Evolutionary conservation across 2,797 vertebrate species (phyloP), one percentile per base, ranked within the genome.

Genomic region (Erpetoichthys calabaricus): DNA sequence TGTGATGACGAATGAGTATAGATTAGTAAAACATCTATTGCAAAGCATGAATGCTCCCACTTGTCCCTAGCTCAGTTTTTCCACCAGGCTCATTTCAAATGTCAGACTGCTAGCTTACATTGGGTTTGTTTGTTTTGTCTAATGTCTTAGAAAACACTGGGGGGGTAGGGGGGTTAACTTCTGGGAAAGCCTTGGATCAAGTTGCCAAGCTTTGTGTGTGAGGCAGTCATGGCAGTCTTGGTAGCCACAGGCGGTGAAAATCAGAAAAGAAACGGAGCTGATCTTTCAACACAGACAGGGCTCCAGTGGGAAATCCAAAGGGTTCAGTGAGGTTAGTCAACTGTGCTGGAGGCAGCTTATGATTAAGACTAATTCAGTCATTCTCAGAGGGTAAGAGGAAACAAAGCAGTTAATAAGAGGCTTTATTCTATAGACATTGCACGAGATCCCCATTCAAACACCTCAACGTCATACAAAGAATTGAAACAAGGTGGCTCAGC

Each of bases 91-190:
- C 25, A 25, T 25, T 25, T 25, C 25, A 25, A 25, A 25, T 25
- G 25, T 25, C 25, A 25, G 25, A 25, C 25, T 25, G 25, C 25
- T 25, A 25, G 25, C 25, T 25, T 25, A 25, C 25, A 25, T 25
- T 25, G 5, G 47, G 7, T 49, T 7, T 7, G n/a, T 49, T 49
- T 49, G n/a, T 49, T 49, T 7, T 49, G 47, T 49, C 47, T 49
- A 7, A n/a, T 49, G 47, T 7, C 47, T 7, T 49, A 45, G 43
- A 50, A 56, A 63, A 55, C 49, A 59, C 47, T 43, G 4, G 7
- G n/a, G 6, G 7, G 7, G 46, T 10, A 52, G 45, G 53, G 4
- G 8, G 9, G 10, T 47, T 42, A 53, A 44, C 8, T 56, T 56
- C 50, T 7, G 47, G 47, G 47, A 49, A 49, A 49, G 47, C 47